Conservation (phyloP, 2,888 invertebrate species). For the Clistopyga incitator region DNA sequence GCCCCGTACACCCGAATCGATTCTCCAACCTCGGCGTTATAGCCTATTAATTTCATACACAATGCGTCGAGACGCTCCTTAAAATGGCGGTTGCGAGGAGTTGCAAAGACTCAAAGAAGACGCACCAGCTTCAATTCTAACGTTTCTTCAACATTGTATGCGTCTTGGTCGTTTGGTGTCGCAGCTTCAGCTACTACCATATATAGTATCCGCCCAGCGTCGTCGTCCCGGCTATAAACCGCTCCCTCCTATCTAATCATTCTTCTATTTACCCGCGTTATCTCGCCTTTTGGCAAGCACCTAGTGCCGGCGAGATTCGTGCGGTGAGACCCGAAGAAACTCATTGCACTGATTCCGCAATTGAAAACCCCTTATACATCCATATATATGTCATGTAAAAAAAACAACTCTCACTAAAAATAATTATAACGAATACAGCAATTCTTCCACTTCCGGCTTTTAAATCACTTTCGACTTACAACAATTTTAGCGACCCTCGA, state of each 20-base stretch:
- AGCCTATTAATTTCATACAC: conserved; percentile 51
- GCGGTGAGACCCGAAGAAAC: conserved; percentile 8
- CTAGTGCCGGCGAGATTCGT: conserved; percentile 50
- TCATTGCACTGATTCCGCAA: not conserved
- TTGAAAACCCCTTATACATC: not conserved
- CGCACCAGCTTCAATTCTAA: not conserved
- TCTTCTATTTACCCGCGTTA: conserved; percentile 66
- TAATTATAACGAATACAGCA: too few species aligned
- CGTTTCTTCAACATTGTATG: not conserved
- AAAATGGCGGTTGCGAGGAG: not conserved
- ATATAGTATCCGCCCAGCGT: conserved; percentile 29
- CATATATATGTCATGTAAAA: not conserved
- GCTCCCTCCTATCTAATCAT: conserved; percentile 71
- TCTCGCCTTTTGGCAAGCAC: conserved; percentile 51
- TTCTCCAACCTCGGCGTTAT: conserved; percentile 44
- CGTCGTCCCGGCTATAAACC: conserved; percentile 34
- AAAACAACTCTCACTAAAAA: too few species aligned
- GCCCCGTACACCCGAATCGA: conserved; percentile 9
- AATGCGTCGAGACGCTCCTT: not conserved
- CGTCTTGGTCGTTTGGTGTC: not conserved
- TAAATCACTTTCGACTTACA: too few species aligned
- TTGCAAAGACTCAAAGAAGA: not conserved
- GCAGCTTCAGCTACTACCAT: not conserved
- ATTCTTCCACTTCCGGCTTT: too few species aligned
- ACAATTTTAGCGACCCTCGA: too few species aligned